These are phyloP conservation scores for Scaptodrosophila latifasciaeformis DNA, from an alignment of 2,888 invertebrate genomes.

Conservation along the genomic window DNA sequence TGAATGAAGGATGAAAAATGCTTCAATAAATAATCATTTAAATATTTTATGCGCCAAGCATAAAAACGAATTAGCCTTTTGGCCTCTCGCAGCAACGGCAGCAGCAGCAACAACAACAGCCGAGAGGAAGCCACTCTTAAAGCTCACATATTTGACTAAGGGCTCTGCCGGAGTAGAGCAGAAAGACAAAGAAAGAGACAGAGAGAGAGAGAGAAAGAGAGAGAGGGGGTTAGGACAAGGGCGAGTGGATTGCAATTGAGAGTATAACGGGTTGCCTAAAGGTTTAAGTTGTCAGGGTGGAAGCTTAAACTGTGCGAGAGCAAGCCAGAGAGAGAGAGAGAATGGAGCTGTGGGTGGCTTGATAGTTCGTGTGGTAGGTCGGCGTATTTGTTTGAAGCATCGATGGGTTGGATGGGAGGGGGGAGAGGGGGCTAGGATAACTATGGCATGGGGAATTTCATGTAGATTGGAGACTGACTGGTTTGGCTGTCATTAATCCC, in stretches of 20 bases:
- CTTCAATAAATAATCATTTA: constrained; percentile 61
- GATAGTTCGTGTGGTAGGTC: neutral
- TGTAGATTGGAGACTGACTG: constrained; percentile 4
- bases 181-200: neutral
- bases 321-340: too few relatives aligned
- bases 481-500: constrained; percentile 61
- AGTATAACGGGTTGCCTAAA: too few relatives aligned
- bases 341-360: constrained; percentile 20
- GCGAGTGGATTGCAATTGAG: constrained; percentile 14
- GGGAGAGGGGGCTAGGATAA: too few relatives aligned
- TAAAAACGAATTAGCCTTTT: constrained; percentile 51
- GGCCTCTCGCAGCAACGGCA: constrained; percentile 8
- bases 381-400: too few relatives aligned
- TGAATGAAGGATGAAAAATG: constrained; percentile 37
- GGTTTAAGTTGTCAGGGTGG: too few relatives aligned
- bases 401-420: too few relatives aligned
- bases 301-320: too few relatives aligned
- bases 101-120: neutral
- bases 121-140: too few relatives aligned
- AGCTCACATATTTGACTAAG: too few relatives aligned
- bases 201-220: neutral
- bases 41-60: constrained; percentile 44
- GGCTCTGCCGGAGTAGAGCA: neutral
- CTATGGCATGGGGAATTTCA: too few relatives aligned
- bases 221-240: neutral